Evolutionary conservation across 2,888 invertebrate species (phyloP).

Genomic region (Eucriotettix oculatus): DNA sequence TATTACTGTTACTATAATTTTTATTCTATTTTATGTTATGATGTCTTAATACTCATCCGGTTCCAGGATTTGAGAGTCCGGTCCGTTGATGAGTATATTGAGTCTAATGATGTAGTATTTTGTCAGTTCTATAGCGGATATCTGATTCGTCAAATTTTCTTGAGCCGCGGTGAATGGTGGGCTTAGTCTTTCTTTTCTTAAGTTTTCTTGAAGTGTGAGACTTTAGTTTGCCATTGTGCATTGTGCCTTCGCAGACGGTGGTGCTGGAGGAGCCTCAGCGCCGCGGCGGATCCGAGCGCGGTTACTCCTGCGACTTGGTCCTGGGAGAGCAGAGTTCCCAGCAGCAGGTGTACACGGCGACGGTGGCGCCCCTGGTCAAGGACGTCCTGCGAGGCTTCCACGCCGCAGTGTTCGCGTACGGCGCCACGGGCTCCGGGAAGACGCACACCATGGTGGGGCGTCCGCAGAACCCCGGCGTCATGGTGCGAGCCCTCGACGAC

Average conservation of each 20-base stretch:
- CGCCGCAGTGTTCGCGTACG: constrained; percentile 92
- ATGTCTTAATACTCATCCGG: too few species aligned
- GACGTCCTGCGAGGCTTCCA: constrained; percentile 80
- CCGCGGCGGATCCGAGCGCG: constrained; percentile 59
- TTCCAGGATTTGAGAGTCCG: too few species aligned
- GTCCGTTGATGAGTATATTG: too few species aligned
- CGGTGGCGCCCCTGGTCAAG: constrained; percentile 69
- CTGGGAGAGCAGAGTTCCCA: constrained; percentile 74
- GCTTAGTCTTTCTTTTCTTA: too few species aligned
- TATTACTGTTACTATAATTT: too few species aligned
- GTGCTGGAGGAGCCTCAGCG: constrained; percentile 45
- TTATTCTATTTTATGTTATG: too few species aligned
- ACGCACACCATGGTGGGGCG: constrained; percentile 78
- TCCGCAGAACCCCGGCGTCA: constrained; percentile 56
- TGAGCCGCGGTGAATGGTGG: too few species aligned
- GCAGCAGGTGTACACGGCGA: constrained; percentile 73
- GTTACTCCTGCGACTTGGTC: constrained; percentile 78
- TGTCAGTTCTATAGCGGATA: too few species aligned
- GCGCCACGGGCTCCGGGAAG: constrained; percentile 83
- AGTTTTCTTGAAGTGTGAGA: too few species aligned
- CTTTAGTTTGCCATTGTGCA: too few species aligned
- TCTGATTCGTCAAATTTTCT: too few species aligned
- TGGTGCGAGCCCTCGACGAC: constrained; percentile 72
- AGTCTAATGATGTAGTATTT: too few species aligned
- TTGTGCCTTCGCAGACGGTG: constrained; percentile 40